Evolutionary conservation across 2,888 invertebrate species (phyloP).

Genomic region (Entomobrya proxima): DNA sequence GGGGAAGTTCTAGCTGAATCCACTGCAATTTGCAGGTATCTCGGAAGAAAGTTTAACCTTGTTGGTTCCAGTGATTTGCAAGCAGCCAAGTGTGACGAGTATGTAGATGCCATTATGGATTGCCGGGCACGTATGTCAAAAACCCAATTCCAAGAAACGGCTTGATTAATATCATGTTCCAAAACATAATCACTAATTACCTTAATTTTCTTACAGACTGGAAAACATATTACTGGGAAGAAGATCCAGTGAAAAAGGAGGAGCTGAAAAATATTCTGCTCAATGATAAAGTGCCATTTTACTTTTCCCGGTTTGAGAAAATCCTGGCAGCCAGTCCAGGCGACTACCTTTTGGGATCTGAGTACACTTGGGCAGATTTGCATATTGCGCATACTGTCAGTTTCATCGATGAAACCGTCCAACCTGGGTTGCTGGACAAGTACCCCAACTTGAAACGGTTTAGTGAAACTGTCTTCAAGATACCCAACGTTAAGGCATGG

Average conservation of each 20-base stretch:
- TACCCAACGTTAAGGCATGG: constrained; percentile 49
- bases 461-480: constrained; percentile 24
- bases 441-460: constrained; percentile 4
- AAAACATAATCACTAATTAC: no score
- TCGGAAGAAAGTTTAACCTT: constrained; percentile 74
- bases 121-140: constrained; percentile 14
- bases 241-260: constrained; percentile 42
- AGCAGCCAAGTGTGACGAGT: constrained; percentile 67
- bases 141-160: not conserved
- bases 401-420: constrained; percentile 8
- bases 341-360: constrained; percentile 54
- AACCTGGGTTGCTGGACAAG: constrained; percentile 16
- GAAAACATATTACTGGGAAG: constrained; percentile 40
- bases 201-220: constrained; percentile 46
- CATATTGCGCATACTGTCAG: constrained; percentile 59
- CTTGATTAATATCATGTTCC: not conserved
- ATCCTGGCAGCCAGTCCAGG: constrained; percentile 49
- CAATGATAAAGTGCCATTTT: constrained; percentile 42
- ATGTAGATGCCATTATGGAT: constrained; percentile 60
- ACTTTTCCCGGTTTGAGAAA: constrained; percentile 54
- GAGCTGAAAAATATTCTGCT: constrained; percentile 43
- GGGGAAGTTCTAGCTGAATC: constrained; percentile 75
- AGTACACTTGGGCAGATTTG: constrained; percentile 65
- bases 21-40: constrained; percentile 74
- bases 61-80: constrained; percentile 70